A percentile compares a stretch with the other conserved stretches of the same genome.
Conservation (phyloP, 2,113 vertebrate genomes). For the Madoqua kirkii region DNA sequence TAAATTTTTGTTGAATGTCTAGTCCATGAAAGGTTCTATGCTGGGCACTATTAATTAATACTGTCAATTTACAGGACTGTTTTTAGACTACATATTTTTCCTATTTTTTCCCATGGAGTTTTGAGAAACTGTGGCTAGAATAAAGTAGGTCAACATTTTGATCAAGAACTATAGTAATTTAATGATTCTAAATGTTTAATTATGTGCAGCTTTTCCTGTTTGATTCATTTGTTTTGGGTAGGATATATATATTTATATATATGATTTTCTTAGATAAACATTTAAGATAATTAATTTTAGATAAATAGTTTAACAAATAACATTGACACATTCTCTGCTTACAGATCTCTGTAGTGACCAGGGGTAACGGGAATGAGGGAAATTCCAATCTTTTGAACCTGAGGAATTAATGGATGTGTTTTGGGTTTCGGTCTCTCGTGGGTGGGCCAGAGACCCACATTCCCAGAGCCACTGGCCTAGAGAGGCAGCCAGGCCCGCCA, state of each 20-base stretch:
- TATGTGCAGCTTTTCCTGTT: not conserved
- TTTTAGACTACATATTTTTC: not conserved
- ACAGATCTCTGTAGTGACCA: not conserved
- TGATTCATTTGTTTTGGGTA: not conserved
- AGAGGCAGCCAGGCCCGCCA: not conserved
- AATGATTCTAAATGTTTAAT: not conserved
- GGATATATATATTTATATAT: not conserved
- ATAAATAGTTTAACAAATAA: not conserved
- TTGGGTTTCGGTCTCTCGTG: not conserved
- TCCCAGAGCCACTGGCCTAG: not conserved
- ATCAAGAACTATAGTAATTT: not conserved
- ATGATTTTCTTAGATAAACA: constrained; percentile 11
- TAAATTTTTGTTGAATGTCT: not conserved
- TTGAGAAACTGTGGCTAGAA: constrained; percentile 1
- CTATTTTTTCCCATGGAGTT: not conserved
- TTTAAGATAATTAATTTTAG: not conserved
- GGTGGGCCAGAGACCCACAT: not conserved
- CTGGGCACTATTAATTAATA: not conserved
- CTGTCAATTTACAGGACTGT: not conserved
- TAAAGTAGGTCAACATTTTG: not conserved
- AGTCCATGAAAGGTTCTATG: not conserved
- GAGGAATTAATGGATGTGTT: not conserved
- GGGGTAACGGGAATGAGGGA: not conserved
- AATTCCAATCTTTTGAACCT: not conserved
- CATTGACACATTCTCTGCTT: not conserved